Evolutionary conservation across 35 echinoderm and acorn worm genomes (phyloP), one percentile per base, ranked within the genome.

Genomic region (Ophioderma brevispina): DNA sequence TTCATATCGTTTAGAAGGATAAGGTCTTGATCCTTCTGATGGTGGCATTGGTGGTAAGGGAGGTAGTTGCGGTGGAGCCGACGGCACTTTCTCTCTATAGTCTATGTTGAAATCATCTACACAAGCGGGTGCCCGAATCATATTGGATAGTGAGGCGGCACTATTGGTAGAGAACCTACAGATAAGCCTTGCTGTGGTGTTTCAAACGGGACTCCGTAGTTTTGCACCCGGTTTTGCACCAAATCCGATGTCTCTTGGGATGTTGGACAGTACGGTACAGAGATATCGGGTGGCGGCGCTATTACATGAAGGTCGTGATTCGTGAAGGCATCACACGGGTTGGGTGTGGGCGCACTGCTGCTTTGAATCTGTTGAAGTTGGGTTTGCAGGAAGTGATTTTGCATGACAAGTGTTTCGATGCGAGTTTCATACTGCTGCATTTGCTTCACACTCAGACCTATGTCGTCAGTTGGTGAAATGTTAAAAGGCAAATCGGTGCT

Each of bases 381-480:
- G 25, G 81, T 70, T 31, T 76, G 38, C 32, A 91, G 39, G 33
- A 43, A 35, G 40, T 85, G 90, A 38, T 80, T 91, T 36, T 91
- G 6, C 17, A 50, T 77, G 32, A 18, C 32, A 13, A 91, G 39
- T 42, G 77, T 76, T 43, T 91, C 90, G n/a, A 91, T 85, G 18
- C 82, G 81, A 5, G 32, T n/a, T 40, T 91, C 90, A 35, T 91
- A 91, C 0, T 85, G 81, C 38, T 76, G 76, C 90, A 91, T 91
- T 80, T 91, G 90, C n/a, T 46, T n/a, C 15, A 85, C 90, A 76
- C 90, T 91, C 25, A 91, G 43, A n/a, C 90, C 90, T 42, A 91
- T 77, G 76, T 91, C 90, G 34, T 85, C 83, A 25, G 23, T 59
- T 33, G 28, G 32, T 32, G 83, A 32, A 14, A 59, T 34, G 32